Evolutionary conservation across 2,888 invertebrate species (phyloP), one percentile per base, ranked within the genome.

Genomic region (Hermaeophaga mercurialis): DNA sequence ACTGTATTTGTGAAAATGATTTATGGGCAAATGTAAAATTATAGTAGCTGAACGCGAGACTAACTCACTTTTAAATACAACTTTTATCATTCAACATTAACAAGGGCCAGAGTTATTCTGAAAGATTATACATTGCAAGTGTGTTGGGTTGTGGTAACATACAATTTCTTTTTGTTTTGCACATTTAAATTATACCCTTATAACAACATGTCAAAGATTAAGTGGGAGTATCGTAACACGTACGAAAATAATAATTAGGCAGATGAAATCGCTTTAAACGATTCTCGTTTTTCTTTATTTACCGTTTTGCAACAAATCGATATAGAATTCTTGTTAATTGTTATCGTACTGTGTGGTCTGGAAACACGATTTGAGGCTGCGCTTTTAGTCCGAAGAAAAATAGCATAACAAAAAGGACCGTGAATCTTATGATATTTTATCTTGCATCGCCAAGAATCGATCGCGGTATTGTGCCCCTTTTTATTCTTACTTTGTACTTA

Each of bases 201-300:
- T 66, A 66, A 62, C 63, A 56, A 56, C 66, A 65, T 67, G 68
- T 68, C 68, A 67, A 66, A 69, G 70, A 70, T 70, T 69, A 70
- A 70, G 66, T 68, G 68, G 70, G 70, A 68, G 70, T 69, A 68
- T 66, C 69, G 63, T 69, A 69, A 69, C 69, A 69, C 70, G 70
- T 70, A 70, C 66, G 68, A 69, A 70, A 70, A 70, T 64, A 70
- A 70, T 70, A 69, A 70, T 70, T 70, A 69, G 66, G 62, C 62
- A 67, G 70, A 70, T 69, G 66, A 59, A 66, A 70, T 70, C 70
- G 66, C 59, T 64, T 65, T 67, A 66, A 64, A 64, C 49, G 63
- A 56, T 61, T 57, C 55, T 60, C 52, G 54, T 62, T 62, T 63
- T 63, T 54, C 49, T 59, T 56, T 59, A 56, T 64, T 59, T 64